phyloP scores from a whole-genome alignment of 30 jellyfish, hydroid and myxozoan species.

The Turritopsis rubra region DNA sequence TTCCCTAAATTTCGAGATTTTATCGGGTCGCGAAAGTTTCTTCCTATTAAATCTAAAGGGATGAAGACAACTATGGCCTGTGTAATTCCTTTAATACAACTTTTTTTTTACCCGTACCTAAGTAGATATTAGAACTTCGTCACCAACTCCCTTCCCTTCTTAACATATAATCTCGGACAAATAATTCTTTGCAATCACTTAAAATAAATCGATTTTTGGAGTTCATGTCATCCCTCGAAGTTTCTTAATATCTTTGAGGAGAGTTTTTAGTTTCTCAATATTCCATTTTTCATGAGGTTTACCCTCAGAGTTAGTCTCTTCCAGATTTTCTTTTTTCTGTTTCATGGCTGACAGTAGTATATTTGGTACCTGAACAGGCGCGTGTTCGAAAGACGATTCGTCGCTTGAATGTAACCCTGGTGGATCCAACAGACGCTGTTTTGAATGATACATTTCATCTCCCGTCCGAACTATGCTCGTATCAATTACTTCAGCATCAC shows the following conservation, averaged over 20 bases:
- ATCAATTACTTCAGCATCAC: not conserved
- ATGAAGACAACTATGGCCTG: no score
- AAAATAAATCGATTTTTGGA: no score
- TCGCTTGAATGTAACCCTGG: not conserved
- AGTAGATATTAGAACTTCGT: no score
- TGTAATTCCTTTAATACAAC: no score
- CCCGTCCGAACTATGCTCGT: not conserved
- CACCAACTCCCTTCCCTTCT: no score
- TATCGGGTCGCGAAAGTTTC: no score
- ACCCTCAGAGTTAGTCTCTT: not conserved
- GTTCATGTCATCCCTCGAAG: not conserved
- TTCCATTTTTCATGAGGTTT: not conserved
- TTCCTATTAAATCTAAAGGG: no score
- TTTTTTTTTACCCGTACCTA: no score
- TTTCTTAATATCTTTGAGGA: not conserved
- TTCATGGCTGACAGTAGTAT: not conserved
- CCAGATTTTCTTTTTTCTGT: not conserved
- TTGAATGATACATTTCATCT: not conserved
- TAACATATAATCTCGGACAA: no score
- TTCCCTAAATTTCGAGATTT: no score
- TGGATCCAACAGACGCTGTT: not conserved
- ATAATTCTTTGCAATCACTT: no score
- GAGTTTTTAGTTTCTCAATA: not conserved
- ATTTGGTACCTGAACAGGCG: not conserved
- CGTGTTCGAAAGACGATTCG: not conserved